Evolutionary conservation across 2,888 invertebrate genomes (phyloP).

Genomic region (Gisinianus flammeolus): DNA sequence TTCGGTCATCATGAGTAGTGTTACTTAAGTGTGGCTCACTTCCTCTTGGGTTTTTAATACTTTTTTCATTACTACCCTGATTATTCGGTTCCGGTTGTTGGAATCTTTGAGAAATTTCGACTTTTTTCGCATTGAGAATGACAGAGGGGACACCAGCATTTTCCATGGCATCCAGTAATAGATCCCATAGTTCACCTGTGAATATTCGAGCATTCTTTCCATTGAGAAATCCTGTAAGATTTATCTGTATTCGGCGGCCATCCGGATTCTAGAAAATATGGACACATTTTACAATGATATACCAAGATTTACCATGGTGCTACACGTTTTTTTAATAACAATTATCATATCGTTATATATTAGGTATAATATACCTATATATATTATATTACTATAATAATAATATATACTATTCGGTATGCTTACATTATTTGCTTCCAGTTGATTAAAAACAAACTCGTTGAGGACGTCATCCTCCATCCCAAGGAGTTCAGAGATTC

Average conservation of each 20-base stretch:
- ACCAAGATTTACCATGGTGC: too few relatives aligned
- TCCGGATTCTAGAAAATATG: conserved; percentile 69
- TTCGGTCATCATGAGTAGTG: conserved; percentile 18
- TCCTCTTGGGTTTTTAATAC: not conserved
- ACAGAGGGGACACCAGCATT: conserved; percentile 94
- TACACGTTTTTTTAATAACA: too few relatives aligned
- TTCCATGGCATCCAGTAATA: conserved; percentile 93
- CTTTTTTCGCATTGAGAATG: conserved; percentile 94
- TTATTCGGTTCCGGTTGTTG: not conserved
- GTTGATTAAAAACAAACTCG: conserved; percentile 97
- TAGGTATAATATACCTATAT: too few relatives aligned
- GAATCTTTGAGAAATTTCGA: conserved; percentile 86
- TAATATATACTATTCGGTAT: not conserved
- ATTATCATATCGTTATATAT: too few relatives aligned
- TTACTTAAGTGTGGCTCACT: not conserved
- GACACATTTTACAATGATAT: conserved; percentile 76
- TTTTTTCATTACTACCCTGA: not conserved
- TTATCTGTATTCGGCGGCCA: conserved; percentile 99
- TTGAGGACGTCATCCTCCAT: conserved; percentile 99
- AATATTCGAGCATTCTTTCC: conserved; percentile 97
- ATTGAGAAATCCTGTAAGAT: conserved; percentile 97
- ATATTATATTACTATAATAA: conserved; percentile 5
- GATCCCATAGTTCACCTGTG: conserved; percentile 96
- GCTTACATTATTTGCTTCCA: conserved; percentile 88
- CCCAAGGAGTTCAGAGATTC: conserved; percentile 93